phyloP scores from a whole-genome alignment of 2,797 vertebrate species.

The Clarias platycephalus region DNA sequence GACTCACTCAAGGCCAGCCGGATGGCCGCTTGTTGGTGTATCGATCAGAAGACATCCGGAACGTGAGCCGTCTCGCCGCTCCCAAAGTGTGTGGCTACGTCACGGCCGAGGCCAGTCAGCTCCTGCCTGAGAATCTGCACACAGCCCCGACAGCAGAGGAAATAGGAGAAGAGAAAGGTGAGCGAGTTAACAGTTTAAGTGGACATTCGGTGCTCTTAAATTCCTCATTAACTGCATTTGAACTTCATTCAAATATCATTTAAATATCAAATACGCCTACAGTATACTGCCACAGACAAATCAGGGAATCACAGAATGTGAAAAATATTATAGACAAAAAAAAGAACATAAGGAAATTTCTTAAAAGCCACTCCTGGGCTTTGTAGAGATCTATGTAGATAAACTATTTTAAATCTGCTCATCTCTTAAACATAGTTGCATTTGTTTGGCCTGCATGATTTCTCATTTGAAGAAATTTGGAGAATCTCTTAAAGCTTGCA shows the following conservation, averaged over 20 bases:
- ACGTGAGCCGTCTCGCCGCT: constrained; percentile 82
- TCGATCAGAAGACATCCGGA: constrained; percentile 89
- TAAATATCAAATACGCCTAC: background rate
- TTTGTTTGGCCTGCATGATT: background rate
- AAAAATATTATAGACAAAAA: background rate
- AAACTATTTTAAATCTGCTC: background rate
- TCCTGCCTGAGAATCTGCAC: constrained; percentile 70
- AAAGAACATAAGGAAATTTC: background rate
- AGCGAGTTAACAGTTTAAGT: background rate
- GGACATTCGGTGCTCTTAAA: background rate
- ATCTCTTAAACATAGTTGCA: background rate
- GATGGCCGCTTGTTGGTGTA: constrained; percentile 86
- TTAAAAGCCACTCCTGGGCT: no score
- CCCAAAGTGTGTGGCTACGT: constrained; percentile 90
- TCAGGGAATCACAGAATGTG: background rate
- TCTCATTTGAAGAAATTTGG: background rate
- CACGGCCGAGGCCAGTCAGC: constrained; percentile 67
- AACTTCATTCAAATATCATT: background rate
- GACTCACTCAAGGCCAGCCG: constrained; percentile 77
- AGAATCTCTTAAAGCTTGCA: background rate
- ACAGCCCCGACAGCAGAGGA: constrained; percentile 37
- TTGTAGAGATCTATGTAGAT: background rate
- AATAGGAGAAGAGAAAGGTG: constrained; percentile 46
- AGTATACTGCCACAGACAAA: background rate
- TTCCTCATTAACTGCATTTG: background rate